Evolutionary conservation across 1,140 invertebrate genomes (phyloP).

Genomic region (Cepaea nemoralis): DNA sequence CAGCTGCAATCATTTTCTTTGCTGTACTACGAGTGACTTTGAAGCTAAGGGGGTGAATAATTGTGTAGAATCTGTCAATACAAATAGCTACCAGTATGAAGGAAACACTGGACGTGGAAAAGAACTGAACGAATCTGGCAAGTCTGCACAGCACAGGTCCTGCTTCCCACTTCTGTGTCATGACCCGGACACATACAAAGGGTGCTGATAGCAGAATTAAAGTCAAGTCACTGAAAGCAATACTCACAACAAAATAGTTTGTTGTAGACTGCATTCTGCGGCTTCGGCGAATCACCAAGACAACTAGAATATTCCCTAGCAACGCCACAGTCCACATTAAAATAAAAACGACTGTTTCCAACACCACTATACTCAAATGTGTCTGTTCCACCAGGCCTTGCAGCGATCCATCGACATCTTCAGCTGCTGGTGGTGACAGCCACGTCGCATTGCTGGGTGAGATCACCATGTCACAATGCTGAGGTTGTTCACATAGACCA

Average conservation of each 20-base stretch:
- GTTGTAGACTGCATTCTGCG: conserved; percentile 66
- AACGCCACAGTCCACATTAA: conserved; percentile 54
- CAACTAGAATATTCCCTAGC: conserved; percentile 60
- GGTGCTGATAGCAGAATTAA: conserved; percentile 50
- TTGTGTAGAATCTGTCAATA: conserved; percentile 65
- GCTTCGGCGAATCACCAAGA: conserved; percentile 62
- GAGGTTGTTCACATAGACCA: not conserved
- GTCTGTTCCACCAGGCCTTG: not conserved
- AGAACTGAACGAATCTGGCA: conserved; percentile 56
- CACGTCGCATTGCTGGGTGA: not conserved
- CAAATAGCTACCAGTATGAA: conserved; percentile 58
- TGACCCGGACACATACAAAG: conserved; percentile 47
- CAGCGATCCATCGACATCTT: not conserved
- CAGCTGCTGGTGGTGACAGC: too few relatives aligned
- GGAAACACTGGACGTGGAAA: conserved; percentile 44
- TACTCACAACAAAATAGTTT: conserved; percentile 64
- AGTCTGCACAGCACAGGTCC: conserved; percentile 58
- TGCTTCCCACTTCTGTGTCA: conserved; percentile 53
- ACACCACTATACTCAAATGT: conserved; percentile 6
- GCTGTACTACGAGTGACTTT: conserved; percentile 63
- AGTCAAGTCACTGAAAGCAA: conserved; percentile 55
- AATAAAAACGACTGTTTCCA: conserved; percentile 48
- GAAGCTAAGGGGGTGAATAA: conserved; percentile 66
- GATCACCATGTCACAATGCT: not conserved
- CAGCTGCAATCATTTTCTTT: conserved; percentile 55